phyloP scores from a whole-genome alignment of 2,888 invertebrate species.

The Harpagoxenus sublaevis region DNA sequence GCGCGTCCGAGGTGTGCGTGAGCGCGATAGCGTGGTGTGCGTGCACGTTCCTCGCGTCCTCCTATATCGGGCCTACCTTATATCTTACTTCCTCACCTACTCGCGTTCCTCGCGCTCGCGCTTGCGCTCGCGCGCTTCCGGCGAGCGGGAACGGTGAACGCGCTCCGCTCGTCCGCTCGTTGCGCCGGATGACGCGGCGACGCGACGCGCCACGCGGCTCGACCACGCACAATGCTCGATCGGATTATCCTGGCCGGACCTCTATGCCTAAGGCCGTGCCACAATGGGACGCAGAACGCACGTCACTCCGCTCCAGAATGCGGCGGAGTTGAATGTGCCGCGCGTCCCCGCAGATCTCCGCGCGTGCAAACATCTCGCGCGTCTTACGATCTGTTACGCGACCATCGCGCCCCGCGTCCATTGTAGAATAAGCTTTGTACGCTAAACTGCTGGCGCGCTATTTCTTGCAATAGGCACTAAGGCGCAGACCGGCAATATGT shows the following conservation, averaged over 20 bases:
- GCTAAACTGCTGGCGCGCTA: slow-evolving; percentile 20
- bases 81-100: slow-evolving; percentile 69
- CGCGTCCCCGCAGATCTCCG: neutral
- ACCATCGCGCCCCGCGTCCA: neutral
- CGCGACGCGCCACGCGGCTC: slow-evolving; percentile 60
- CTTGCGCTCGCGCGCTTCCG: neutral
- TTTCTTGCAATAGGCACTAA: neutral
- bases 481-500: neutral
- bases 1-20: slow-evolving; percentile 6
- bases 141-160: slow-evolving; percentile 27
- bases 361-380: neutral
- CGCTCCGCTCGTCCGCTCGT: slow-evolving; percentile 51
- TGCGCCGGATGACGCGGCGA: slow-evolving; percentile 61
- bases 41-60: slow-evolving; percentile 28
- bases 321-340: slow-evolving; percentile 21
- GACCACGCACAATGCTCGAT: slow-evolving; percentile 49
- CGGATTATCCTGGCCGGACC: slow-evolving; percentile 40
- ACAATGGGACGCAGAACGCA: slow-evolving; percentile 33
- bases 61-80: slow-evolving; percentile 59
- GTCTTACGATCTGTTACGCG: slow-evolving; percentile 19
- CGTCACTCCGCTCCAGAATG: slow-evolving; percentile 42
- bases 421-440: slow-evolving; percentile 12
- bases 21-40: neutral
- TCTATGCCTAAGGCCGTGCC: slow-evolving; percentile 16
- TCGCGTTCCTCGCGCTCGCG: slow-evolving; percentile 43